Evolutionary conservation across 2,888 invertebrate genomes (phyloP).

Genomic region (Lomographa bimaculata): DNA sequence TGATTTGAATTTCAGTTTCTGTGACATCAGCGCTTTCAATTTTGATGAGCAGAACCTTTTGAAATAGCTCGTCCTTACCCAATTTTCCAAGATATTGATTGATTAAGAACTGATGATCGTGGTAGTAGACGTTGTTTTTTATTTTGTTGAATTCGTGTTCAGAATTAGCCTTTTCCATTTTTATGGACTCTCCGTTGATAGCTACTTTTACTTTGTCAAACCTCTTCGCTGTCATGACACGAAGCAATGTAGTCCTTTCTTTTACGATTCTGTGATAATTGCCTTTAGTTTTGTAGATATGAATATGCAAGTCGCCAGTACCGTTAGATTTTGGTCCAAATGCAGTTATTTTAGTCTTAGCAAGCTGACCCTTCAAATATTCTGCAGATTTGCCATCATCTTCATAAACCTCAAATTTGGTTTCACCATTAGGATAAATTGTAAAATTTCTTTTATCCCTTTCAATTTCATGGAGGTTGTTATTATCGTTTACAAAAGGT

Average conservation of each 20-base stretch:
- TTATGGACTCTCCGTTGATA: conserved; percentile 51
- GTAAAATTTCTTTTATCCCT: conserved; percentile 57
- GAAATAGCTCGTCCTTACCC: conserved; percentile 35
- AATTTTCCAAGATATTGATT: conserved; percentile 58
- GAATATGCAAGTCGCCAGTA: conserved; percentile 50
- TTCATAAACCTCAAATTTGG: conserved; percentile 62
- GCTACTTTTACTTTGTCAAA: conserved; percentile 51
- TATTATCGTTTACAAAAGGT: conserved; percentile 68
- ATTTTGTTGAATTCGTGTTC: conserved; percentile 50
- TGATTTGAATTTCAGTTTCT: conserved; percentile 54
- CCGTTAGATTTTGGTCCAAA: conserved; percentile 49
- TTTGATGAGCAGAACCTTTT: conserved; percentile 62
- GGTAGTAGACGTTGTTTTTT: conserved; percentile 55
- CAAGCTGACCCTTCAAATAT: conserved; percentile 52
- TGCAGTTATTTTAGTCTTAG: conserved; percentile 54
- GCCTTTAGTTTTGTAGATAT: conserved; percentile 60
- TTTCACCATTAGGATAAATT: conserved; percentile 60
- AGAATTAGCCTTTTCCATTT: conserved; percentile 46
- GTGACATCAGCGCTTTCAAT: conserved; percentile 56
- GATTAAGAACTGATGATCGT: conserved; percentile 50
- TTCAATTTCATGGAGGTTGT: conserved; percentile 63
- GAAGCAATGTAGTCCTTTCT: conserved; percentile 58
- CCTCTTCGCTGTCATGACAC: conserved; percentile 56
- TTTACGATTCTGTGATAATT: conserved; percentile 54
- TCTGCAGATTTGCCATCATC: conserved; percentile 66